Conservation (phyloP, 1,140 invertebrate genomes). For the Vanessa atalanta region DNA sequence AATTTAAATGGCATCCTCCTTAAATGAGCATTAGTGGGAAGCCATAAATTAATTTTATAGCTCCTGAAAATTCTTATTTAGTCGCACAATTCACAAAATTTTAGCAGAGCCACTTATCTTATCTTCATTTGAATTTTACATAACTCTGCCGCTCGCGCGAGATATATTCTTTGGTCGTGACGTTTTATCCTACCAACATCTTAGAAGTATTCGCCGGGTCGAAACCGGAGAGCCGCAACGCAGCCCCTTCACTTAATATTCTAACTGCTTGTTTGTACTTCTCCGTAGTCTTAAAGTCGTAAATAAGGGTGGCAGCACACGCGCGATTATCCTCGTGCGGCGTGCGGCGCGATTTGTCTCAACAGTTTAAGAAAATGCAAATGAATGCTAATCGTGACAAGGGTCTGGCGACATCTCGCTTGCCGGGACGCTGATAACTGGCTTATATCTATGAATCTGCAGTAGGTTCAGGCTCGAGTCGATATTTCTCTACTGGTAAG, state of each 20-base stretch:
- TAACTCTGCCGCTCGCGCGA: not conserved
- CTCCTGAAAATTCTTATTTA: conserved; percentile 20
- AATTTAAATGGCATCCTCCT: conserved; percentile 7
- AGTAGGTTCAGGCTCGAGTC: not conserved
- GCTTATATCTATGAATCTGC: conserved; percentile 2
- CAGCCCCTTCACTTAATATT: conserved; percentile 36
- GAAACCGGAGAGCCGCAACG: conserved; percentile 13
- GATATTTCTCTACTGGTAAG: not conserved
- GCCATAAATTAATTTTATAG: conserved; percentile 20
- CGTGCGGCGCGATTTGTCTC: conserved; percentile 37
- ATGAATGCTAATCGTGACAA: conserved; percentile 49
- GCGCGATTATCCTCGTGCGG: conserved; percentile 33
- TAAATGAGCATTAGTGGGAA: not conserved
- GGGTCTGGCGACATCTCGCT: conserved; percentile 21
- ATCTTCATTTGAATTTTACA: conserved; percentile 28
- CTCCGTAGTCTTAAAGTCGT: conserved; percentile 30
- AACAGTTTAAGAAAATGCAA: conserved; percentile 52
- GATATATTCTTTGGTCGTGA: conserved; percentile 20
- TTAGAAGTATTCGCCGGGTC: not conserved
- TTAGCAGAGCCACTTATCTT: conserved; percentile 19
- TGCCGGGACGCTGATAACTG: conserved; percentile 16
- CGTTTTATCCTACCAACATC: conserved; percentile 9
- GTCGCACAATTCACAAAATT: conserved; percentile 14
- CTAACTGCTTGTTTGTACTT: conserved; percentile 38
- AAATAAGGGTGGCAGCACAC: conserved; percentile 41